phyloP scores from a whole-genome alignment of 2,888 invertebrate species.

The Formica aserva region DNA sequence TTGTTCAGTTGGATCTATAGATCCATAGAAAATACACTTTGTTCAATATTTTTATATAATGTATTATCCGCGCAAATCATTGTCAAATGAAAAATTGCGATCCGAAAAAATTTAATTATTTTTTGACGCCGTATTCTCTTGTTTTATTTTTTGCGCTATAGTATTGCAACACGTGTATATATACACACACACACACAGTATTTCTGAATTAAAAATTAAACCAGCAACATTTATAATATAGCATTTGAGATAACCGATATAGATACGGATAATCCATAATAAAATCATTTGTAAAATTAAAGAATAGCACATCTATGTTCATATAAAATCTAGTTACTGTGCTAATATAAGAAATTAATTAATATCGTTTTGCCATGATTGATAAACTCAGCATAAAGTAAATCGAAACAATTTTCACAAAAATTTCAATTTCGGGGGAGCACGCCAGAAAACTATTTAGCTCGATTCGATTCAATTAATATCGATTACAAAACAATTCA shows the following conservation, averaged over 20 bases:
- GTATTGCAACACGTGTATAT: neutral
- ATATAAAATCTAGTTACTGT: neutral
- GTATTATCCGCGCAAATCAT: neutral
- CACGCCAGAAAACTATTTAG: neutral
- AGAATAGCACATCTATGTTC: neutral
- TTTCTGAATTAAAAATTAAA: neutral
- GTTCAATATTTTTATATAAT: conserved; percentile 29
- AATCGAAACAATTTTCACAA: neutral
- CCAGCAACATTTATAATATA: neutral
- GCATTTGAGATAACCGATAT: neutral
- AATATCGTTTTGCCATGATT: neutral
- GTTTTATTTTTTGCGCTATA: neutral
- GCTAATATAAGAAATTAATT: neutral
- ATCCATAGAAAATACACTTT: neutral
- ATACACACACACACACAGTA: neutral
- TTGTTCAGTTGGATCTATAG: conserved; percentile 10
- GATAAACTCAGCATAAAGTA: neutral
- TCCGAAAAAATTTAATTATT: neutral
- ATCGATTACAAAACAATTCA: conserved; percentile 5
- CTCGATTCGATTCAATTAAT: conserved; percentile 26
- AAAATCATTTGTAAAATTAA: neutral
- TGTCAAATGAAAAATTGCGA: conserved; percentile 13
- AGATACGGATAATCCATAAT: neutral
- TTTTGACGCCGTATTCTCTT: neutral
- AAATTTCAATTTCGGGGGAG: neutral